These are phyloP conservation scores for Enteromius afrohamiltoni DNA, from an alignment of 2,797 vertebrate genomes.

Conservation along the genomic window DNA sequence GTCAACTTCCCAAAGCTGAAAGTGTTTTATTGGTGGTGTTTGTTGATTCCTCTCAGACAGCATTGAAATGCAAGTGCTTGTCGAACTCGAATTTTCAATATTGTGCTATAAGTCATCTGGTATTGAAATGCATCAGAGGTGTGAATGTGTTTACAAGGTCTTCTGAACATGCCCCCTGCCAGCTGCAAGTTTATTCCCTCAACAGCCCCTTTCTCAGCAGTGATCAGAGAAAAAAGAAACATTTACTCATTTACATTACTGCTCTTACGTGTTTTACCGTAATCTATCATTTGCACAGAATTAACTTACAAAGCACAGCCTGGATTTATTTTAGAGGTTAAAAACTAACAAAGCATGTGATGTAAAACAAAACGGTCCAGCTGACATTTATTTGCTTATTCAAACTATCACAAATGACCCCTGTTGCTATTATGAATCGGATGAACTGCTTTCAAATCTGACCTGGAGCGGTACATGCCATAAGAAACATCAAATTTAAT, in stretches of 20 bases:
- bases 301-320: neutral
- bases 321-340: neutral
- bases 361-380: neutral
- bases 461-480: conserved; percentile 42
- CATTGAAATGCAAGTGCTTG: conserved; percentile 79
- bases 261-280: conserved; percentile 11
- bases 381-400: conserved; percentile 26
- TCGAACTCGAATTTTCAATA: conserved; percentile 73
- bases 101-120: conserved; percentile 76
- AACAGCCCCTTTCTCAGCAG: conserved; percentile 66
- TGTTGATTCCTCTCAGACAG: conserved; percentile 82
- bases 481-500: conserved; percentile 46
- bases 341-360: neutral
- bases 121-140: conserved; percentile 82
- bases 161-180: conserved; percentile 73
- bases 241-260: conserved; percentile 47
- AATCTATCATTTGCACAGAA: neutral
- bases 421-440: conserved; percentile 25
- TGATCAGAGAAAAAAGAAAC: conserved; percentile 11
- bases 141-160: conserved; percentile 79
- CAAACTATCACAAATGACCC: neutral
- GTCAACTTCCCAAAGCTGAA: conserved; percentile 53
- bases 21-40: conserved; percentile 56
- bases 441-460: conserved; percentile 51
- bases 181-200: conserved; percentile 73